Percentiles rank a stretch among this genome's conserved stretches.
These are phyloP conservation scores for Pituophis catenifer DNA, from an alignment of 2,113 vertebrate species.

Conservation along the genomic window DNA sequence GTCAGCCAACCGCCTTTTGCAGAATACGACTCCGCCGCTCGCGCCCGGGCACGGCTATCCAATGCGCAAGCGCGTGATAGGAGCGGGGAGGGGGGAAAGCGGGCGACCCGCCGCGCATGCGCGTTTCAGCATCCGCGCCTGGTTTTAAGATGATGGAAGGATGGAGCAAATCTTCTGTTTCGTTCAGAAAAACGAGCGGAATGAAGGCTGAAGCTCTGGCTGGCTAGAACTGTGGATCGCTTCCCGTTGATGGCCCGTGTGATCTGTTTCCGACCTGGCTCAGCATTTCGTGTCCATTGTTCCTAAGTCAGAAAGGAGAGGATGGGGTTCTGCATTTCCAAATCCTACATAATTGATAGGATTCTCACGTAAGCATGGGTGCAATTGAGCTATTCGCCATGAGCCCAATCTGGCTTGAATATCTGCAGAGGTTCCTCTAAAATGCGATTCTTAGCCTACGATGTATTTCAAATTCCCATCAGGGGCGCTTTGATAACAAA, in stretches of 20 bases:
- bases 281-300: not conserved
- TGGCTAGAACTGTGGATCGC: not conserved
- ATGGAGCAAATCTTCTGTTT: not conserved
- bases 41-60: not conserved
- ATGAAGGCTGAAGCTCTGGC: not conserved
- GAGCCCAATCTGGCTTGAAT: not conserved
- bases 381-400: not conserved
- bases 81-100: not conserved
- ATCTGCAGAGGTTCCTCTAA: not conserved
- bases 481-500: not conserved
- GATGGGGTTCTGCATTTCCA: not conserved
- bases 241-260: not conserved
- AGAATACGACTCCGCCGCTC: not conserved
- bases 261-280: not conserved
- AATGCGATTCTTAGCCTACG: not conserved
- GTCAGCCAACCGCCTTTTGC: not conserved
- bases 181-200: not conserved
- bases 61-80: not conserved
- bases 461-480: not conserved
- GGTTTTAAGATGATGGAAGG: not conserved
- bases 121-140: fast-evolving
- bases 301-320: not conserved
- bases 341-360: not conserved
- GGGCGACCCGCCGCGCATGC: fast-evolving
- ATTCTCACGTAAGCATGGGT: not conserved